Percentiles rank a stretch among this genome's conserved stretches.
Evolutionary conservation across 1,140 invertebrate genomes (phyloP).

Genomic region (Atta texana): DNA sequence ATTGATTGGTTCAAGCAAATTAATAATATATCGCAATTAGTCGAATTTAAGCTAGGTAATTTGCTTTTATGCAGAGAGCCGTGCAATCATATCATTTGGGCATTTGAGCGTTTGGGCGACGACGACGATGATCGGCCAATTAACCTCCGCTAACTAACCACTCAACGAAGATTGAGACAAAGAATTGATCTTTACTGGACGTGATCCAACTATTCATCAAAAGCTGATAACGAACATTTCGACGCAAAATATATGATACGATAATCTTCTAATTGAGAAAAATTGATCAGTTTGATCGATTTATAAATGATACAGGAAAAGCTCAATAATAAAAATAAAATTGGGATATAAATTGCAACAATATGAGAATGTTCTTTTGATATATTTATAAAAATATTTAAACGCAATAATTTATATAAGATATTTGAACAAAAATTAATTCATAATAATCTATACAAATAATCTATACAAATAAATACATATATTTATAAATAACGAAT

Average conservation of each 20-base stretch:
- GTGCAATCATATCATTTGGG: slow-evolving; percentile 7
- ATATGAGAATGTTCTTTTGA: neutral
- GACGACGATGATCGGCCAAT: slow-evolving; percentile 32
- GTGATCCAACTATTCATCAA: slow-evolving; percentile 11
- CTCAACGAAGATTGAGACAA: slow-evolving; percentile 23
- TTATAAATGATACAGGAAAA: neutral
- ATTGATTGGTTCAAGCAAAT: slow-evolving; percentile 48
- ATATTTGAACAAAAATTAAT: neutral
- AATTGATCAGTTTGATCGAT: neutral
- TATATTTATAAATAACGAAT: neutral
- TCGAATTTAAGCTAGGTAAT: slow-evolving; percentile 19
- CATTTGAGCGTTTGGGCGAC: neutral
- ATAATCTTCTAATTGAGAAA: slow-evolving; percentile 12
- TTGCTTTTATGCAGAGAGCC: slow-evolving; percentile 18
- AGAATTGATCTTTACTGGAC: slow-evolving; percentile 23
- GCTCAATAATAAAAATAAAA: too few relatives aligned
- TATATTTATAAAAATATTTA: neutral
- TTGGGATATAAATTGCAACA: neutral
- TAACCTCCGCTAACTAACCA: slow-evolving; percentile 26
- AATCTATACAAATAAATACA: neutral
- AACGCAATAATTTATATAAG: neutral
- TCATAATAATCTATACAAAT: neutral
- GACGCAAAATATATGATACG: neutral
- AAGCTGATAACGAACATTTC: slow-evolving; percentile 11
- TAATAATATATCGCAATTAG: slow-evolving; percentile 53